These are phyloP conservation scores for Anthopleura sola DNA, from an alignment of 64 coral and sea anemone species.

Conservation along the genomic window DNA sequence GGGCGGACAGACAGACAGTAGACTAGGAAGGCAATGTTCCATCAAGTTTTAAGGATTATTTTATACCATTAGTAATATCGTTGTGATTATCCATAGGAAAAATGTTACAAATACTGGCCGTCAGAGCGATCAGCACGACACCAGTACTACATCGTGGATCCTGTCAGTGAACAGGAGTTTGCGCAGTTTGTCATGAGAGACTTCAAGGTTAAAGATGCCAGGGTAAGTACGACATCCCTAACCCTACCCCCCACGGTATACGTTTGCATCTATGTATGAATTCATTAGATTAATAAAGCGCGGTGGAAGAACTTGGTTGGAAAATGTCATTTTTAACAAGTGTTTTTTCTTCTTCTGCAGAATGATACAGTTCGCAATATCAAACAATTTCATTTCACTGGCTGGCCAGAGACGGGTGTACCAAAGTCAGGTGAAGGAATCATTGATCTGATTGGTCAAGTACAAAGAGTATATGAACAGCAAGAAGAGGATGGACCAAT, in stretches of 20 bases:
- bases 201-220: conserved; percentile 89
- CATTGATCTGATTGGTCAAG: conserved; percentile 82
- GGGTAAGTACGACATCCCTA: conserved; percentile 33
- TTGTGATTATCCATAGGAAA: conserved; percentile 40
- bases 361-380: conserved; percentile 78
- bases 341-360: conserved; percentile 1
- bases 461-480: conserved; percentile 77
- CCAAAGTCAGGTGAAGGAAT: conserved; percentile 79
- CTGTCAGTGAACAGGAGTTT: conserved; percentile 77
- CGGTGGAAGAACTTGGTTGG: no score
- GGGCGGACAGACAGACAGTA: neutral
- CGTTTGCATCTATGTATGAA: no score
- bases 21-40: neutral
- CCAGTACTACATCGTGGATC: conserved; percentile 90
- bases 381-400: conserved; percentile 88
- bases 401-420: conserved; percentile 61
- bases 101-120: conserved; percentile 88
- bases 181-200: conserved; percentile 81
- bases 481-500: conserved; percentile 87
- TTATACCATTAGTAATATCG: neutral
- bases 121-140: conserved; percentile 76
- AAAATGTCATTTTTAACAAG: neutral
- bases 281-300: no score
- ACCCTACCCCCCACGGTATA: no score
- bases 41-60: neutral